A percentile compares a stretch with the other conserved stretches of the same genome.
Evolutionary conservation across 2,113 vertebrate genomes (phyloP).

Genomic region (Phyllostomus hastatus): DNA sequence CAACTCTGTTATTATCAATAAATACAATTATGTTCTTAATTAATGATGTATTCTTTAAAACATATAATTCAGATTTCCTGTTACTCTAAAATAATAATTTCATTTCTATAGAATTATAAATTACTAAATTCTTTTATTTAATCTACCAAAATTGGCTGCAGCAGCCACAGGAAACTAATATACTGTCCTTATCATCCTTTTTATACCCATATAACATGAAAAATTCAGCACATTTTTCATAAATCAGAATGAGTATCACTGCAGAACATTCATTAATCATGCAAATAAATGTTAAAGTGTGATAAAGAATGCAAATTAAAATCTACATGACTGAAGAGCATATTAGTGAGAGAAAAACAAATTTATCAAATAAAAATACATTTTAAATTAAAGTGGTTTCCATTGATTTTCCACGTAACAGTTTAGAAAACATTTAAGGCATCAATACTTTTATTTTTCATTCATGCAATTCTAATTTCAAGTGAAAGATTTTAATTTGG

Average conservation of each 20-base stretch:
- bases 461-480: conserved; percentile 3
- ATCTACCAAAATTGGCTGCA: not conserved
- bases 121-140: not conserved
- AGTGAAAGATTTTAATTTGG: not conserved
- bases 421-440: not conserved
- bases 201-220: not conserved
- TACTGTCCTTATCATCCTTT: not conserved
- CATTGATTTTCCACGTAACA: not conserved
- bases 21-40: not conserved
- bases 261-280: conserved; percentile 29
- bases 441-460: not conserved
- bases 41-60: not conserved
- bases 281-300: conserved; percentile 20
- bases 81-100: not conserved
- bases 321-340: not conserved
- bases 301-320: conserved; percentile 48
- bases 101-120: not conserved
- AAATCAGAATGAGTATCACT: not conserved
- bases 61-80: not conserved
- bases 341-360: not conserved
- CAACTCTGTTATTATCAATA: not conserved
- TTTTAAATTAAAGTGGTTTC: conserved; percentile 27
- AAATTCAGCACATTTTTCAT: conserved; percentile 18
- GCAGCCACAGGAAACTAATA: not conserved
- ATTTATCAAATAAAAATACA: conserved; percentile 3